A percentile compares a stretch with the other conserved stretches of the same genome.
phyloP scores from a whole-genome alignment of 2,797 vertebrate species.

The Momotus momota region DNA sequence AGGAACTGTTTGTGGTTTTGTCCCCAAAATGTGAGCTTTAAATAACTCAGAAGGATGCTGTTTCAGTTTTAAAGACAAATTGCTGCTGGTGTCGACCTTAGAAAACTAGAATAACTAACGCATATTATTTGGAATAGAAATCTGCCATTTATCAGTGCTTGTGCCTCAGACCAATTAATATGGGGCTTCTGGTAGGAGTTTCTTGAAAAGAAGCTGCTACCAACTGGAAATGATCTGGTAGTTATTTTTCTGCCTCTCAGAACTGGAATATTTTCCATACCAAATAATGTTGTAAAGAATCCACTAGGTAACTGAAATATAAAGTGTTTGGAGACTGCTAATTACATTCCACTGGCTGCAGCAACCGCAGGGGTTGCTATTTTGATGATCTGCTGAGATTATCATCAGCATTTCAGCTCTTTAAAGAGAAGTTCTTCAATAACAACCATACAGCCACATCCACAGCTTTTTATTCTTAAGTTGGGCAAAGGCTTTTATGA shows the following conservation, averaged over 20 bases:
- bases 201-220: not conserved
- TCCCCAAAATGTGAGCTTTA: not conserved
- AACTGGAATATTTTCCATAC: not conserved
- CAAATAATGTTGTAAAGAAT: not conserved
- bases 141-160: not conserved
- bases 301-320: not conserved
- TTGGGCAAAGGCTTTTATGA: not conserved
- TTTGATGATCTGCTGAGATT: not conserved
- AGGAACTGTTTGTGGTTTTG: not conserved
- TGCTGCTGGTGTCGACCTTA: not conserved
- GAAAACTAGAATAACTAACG: not conserved
- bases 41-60: not conserved
- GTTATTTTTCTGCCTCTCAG: not conserved
- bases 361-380: not conserved
- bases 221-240: not conserved
- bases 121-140: not conserved
- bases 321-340: not conserved
- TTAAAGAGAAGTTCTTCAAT: not conserved
- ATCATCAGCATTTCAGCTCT: not conserved
- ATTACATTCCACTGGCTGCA: not conserved
- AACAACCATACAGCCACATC: not conserved
- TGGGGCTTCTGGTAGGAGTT: not conserved
- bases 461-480: not conserved
- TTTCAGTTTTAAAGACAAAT: not conserved
- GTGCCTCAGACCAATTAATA: not conserved